A percentile compares a stretch with the other conserved stretches of the same genome.
These are phyloP conservation scores for Amphipoea oculea DNA, from an alignment of 2,888 invertebrate species.

Conservation along the genomic window DNA sequence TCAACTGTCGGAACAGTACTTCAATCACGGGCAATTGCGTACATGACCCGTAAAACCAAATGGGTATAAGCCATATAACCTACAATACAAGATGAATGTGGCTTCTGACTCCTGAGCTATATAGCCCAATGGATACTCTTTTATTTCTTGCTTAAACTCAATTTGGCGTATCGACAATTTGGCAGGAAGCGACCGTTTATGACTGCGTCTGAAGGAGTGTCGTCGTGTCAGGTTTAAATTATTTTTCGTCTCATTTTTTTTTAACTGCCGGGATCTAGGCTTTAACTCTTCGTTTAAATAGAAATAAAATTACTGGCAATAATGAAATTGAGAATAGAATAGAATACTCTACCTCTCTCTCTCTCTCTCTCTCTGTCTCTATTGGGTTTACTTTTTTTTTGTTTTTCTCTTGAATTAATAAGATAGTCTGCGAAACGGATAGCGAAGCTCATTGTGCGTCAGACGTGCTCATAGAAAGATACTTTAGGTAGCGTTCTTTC, in stretches of 20 bases:
- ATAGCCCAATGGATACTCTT: conserved; percentile 21
- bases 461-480: neutral
- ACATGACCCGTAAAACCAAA: conserved; percentile 49
- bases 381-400: neutral
- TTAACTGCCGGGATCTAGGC: no score
- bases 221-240: conserved; percentile 5
- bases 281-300: neutral
- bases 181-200: conserved; percentile 56
- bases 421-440: neutral
- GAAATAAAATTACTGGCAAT: neutral
- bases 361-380: no score
- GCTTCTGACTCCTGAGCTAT: conserved; percentile 24
- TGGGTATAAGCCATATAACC: conserved; percentile 36
- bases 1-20: conserved; percentile 29
- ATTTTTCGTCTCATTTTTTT: neutral
- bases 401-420: neutral
- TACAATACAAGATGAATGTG: conserved; percentile 52
- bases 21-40: conserved; percentile 53
- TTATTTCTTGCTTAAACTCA: conserved; percentile 59
- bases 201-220: conserved; percentile 1
- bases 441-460: neutral
- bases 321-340: neutral
- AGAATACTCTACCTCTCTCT: no score
- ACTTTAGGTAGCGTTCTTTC: neutral
- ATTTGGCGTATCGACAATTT: conserved; percentile 62